Base-by-base conservation (phyloP, 2,797 vertebrate species). In the Acrossocheilus fasciatus region DNA sequence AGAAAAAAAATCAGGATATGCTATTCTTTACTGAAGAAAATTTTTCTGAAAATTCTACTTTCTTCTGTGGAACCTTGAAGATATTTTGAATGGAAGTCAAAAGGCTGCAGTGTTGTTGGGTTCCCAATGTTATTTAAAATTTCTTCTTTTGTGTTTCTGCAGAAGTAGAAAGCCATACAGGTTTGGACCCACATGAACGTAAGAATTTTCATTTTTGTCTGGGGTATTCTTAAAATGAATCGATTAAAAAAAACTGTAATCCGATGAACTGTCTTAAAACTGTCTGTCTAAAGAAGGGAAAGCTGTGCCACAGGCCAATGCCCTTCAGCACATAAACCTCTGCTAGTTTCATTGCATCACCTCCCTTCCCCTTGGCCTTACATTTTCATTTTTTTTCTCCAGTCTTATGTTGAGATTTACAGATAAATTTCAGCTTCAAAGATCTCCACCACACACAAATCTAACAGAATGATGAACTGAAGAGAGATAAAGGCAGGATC, bases 271-370 rank as follows among this genome's bases (percentile, higher is more conserved):
- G n/a, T 83, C 6, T 34, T n/a, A 54, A 76, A 77, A 77, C 1
- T 6, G 6, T n/a, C 6, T 34, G 43, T 68, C 30, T 81, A 90
- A 86, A 86, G 15, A 50, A 72, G 11, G 5, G 43, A 15, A 54
- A 62, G 39, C 30, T 43, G 20, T 74, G 45, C 23, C 39, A 75
- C 47, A 76, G 85, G 87, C 45, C 85, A 85, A 83, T 76, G 68
- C 43, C 87, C 89, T 86, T 88, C 87, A 89, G 90, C 66, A 80
- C 84, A 90, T 79, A 86, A 81, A 88, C 12, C 69, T 43, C 26
- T 59, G 69, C 6, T 52, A 6, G 76, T 64, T 70, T 41, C 66
- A 17, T 81, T 87, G 84, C 59, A 59, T 69, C 70, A 66, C 73
- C 36, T 59, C 45, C 47, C 6, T 6, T 26, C n/a, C 54, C 36